These are phyloP conservation scores for Menidia menidia DNA, from an alignment of 2,797 vertebrate species.

Conservation along the genomic window DNA sequence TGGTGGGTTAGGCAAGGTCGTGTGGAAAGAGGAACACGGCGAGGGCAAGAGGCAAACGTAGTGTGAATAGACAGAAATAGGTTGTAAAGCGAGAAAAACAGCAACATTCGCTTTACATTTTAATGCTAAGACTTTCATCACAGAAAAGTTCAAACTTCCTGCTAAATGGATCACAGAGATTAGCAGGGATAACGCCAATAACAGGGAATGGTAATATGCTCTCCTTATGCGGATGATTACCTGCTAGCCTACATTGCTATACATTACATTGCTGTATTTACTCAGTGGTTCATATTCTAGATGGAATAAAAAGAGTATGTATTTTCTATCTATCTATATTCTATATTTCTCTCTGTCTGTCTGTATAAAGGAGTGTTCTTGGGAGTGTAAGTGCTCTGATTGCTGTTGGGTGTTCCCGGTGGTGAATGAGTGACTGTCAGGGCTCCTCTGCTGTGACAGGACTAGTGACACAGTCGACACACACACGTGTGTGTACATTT, in stretches of 20 bases:
- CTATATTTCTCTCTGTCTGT: constrained; percentile 4
- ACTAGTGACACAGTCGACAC: constrained; percentile 72
- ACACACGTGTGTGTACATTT: constrained; percentile 33
- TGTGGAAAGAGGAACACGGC: constrained; percentile 34
- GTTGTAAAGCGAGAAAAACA: background rate
- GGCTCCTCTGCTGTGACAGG: constrained; percentile 58
- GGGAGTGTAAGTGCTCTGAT: constrained; percentile 62
- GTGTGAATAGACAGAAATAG: constrained; percentile 18
- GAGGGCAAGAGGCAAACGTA: constrained; percentile 14
- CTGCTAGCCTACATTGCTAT: constrained; percentile 28
- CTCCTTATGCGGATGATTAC: constrained; percentile 44
- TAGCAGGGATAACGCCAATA: constrained; percentile 54
- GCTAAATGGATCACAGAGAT: constrained; percentile 66
- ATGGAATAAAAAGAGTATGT: background rate
- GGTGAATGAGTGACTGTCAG: constrained; percentile 74
- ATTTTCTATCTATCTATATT: constrained; percentile 11
- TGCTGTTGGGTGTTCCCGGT: constrained; percentile 42
- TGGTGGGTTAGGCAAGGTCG: constrained; percentile 69
- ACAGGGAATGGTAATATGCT: constrained; percentile 41
- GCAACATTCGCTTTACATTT: constrained; percentile 24
- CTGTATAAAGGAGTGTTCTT: constrained; percentile 3
- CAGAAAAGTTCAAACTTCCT: constrained; percentile 43
- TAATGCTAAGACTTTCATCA: constrained; percentile 38
- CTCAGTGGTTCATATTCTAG: constrained; percentile 43
- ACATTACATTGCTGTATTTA: constrained; percentile 62